These are phyloP conservation scores for Etheostoma nigrum DNA, from an alignment of 2,797 vertebrate species.

Conservation along the genomic window DNA sequence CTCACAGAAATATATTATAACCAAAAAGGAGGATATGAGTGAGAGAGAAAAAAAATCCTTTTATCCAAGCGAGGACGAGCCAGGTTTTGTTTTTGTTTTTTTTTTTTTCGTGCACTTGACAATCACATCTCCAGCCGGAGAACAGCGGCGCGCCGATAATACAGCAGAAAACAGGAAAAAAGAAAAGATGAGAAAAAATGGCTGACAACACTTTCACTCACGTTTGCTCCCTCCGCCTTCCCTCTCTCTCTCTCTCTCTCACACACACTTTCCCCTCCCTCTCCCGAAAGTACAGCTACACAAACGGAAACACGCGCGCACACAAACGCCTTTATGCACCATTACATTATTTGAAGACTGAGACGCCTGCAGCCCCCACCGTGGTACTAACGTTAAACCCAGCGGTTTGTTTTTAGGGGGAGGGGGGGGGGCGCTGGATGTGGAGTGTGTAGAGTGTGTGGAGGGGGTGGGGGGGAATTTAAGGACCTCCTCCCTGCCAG, in stretches of 20 bases:
- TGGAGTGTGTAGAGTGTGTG: conserved; percentile 8
- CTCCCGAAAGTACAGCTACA: conserved; percentile 47
- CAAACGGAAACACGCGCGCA: conserved; percentile 75
- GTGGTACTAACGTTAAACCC: conserved; percentile 87
- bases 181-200: conserved; percentile 92
- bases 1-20: conserved; percentile 55
- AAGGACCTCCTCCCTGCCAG: conserved; percentile 91
- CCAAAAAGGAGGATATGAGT: conserved; percentile 20
- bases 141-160: conserved; percentile 51
- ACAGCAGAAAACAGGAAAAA: conserved; percentile 51
- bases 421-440: conserved; percentile 33
- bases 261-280: conserved; percentile 28
- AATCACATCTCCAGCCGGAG: conserved; percentile 70
- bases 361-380: conserved; percentile 84
- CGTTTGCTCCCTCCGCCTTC: conserved; percentile 77
- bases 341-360: conserved; percentile 88
- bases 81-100: conserved; percentile 6
- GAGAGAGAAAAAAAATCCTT: conserved; percentile 27
- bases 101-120: conserved; percentile 49
- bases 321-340: conserved; percentile 89
- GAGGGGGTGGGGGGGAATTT: conserved; percentile 75
- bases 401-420: conserved; percentile 87
- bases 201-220: conserved; percentile 97
- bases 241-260: conserved; percentile 26
- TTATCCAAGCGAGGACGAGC: conserved; percentile 50